These are phyloP conservation scores for Tenodera sinensis DNA, from an alignment of 2,888 invertebrate species.

Conservation along the genomic window DNA sequence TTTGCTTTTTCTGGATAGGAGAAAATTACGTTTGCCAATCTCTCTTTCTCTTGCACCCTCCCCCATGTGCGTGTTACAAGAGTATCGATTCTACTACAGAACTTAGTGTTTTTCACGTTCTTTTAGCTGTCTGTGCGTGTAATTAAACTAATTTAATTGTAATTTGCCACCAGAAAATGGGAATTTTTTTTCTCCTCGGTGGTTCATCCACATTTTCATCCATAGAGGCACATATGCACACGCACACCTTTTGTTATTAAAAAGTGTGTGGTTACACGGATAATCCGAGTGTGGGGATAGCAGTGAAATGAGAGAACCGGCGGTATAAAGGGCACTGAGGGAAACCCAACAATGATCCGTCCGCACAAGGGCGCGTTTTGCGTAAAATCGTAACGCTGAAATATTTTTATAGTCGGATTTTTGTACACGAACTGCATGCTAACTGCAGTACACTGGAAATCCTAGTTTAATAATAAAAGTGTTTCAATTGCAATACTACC, in stretches of 20 bases:
- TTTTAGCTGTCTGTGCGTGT: neutral
- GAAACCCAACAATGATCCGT: too few species aligned
- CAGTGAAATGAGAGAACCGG: neutral
- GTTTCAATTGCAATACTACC: too few species aligned
- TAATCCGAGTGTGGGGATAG: neutral
- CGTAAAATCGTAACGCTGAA: too few species aligned
- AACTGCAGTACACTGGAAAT: too few species aligned
- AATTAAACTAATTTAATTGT: constrained; percentile 23
- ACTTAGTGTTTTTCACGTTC: neutral
- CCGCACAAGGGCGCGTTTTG: too few species aligned
- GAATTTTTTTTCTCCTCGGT: neutral
- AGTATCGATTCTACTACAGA: neutral
- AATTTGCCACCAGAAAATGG: neutral
- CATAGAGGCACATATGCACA: neutral
- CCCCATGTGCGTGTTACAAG: neutral
- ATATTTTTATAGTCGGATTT: too few species aligned
- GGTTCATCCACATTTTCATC: neutral
- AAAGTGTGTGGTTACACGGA: neutral
- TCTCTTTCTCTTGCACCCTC: neutral
- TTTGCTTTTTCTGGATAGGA: neutral
- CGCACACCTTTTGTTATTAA: neutral
- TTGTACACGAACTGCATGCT: too few species aligned
- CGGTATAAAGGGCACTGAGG: neutral
- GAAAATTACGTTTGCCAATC: neutral
- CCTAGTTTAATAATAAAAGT: too few species aligned